Evolutionary conservation across 1,140 invertebrate species (phyloP).

Genomic region (Drosophila simulans): DNA sequence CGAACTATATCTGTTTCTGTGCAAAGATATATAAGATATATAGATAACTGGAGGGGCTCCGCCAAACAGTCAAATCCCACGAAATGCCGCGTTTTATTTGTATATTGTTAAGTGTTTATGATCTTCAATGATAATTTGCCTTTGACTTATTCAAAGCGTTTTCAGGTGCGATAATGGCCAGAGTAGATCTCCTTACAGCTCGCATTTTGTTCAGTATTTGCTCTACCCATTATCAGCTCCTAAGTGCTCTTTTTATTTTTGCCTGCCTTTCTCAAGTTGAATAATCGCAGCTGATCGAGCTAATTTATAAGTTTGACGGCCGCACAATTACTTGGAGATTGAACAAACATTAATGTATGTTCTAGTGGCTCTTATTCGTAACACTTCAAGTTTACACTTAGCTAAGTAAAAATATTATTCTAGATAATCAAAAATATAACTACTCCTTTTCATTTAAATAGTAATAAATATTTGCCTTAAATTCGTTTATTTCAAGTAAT

Average conservation of each 20-base stretch:
- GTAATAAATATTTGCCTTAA: too few relatives aligned
- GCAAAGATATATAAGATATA: constrained; percentile 5
- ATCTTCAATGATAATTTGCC: constrained; percentile 24
- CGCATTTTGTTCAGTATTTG: constrained; percentile 29
- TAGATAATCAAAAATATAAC: too few relatives aligned
- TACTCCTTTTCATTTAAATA: too few relatives aligned
- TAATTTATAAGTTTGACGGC: constrained; percentile 6
- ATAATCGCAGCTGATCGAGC: constrained; percentile 23
- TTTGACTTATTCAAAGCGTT: constrained; percentile 31
- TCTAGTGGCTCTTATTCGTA: background rate
- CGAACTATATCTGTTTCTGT: constrained; percentile 18
- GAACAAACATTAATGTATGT: constrained; percentile 13
- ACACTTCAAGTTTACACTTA: background rate
- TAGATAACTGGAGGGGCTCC: constrained; percentile 1
- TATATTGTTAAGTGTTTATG: constrained; percentile 24
- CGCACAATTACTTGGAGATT: background rate
- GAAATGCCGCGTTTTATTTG: constrained; percentile 9
- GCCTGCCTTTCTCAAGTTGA: constrained; percentile 26
- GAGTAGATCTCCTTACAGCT: constrained; percentile 30
- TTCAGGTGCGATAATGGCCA: constrained; percentile 28
- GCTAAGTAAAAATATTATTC: too few relatives aligned
- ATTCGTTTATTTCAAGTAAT: too few relatives aligned
- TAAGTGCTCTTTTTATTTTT: constrained; percentile 36
- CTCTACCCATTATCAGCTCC: constrained; percentile 23
- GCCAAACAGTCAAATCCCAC: constrained; percentile 14